Base-by-base conservation (phyloP, 2,113 vertebrate genomes). In the Turdus rufiventris region DNA sequence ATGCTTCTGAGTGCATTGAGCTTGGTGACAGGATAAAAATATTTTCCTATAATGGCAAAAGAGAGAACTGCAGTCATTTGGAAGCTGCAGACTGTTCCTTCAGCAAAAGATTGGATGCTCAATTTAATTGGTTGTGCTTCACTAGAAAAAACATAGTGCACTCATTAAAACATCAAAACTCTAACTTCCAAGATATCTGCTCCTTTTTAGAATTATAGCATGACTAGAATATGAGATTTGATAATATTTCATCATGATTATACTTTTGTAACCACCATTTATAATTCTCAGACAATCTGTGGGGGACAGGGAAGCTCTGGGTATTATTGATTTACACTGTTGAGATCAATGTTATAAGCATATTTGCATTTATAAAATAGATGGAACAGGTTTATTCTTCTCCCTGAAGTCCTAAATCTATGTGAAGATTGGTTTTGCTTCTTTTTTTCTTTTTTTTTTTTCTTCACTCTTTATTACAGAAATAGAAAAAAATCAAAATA, bases 91-190 rank as follows among this genome's bases (percentile, higher is more conserved):
- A 93, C 85, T 95, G 87, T 97, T 96, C 92, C 75, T 96, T 96
- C 96, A 94, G 95, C 71, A 95, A 94, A 92, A 96, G 96, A 88
- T 83, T 93, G 87, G 94, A 93, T 97, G 88, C 85, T 96, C 95
- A 93, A 67, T 97, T 97, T 97, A 97, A 98, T 97, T 98, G 97
- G 95, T 97, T 97, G 95, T 96, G 91, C 96, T 96, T 95, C 94
- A 95, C 89, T 96, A 96, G 95, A 97, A 97, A 97, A 98, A 97
- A 96, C 63, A 60, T 85, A 96, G 92, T 86, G 60, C 91, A 85
- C 78, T 97, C 96, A 97, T 98, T 98, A 97, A 97, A 98, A 97
- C 93, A 95, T 97, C 96, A 97, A 94, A 97, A 95, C 84, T 93
- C 91, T 40, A 88, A 90, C 84, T 97, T 98, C 82, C 86, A 93